Evolutionary conservation across 2,888 invertebrate genomes (phyloP).

Genomic region (Bugula neritina): DNA sequence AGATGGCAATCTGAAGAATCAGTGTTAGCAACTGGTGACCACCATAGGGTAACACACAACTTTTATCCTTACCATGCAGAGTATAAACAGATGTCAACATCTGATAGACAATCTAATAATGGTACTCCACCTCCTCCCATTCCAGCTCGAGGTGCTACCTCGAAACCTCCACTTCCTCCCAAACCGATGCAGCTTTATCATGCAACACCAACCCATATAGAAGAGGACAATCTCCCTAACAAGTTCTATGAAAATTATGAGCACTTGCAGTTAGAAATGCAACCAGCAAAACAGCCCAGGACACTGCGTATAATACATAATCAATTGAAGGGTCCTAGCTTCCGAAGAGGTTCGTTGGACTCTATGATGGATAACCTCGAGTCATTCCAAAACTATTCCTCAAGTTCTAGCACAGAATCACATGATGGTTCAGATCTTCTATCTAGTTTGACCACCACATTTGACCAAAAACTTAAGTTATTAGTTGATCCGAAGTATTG

Average conservation of each 20-base stretch:
- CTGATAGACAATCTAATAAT: background rate
- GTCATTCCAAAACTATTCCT: conserved; percentile 9
- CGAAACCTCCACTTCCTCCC: conserved; percentile 11
- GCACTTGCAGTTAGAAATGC: background rate
- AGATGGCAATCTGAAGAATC: conserved; percentile 24
- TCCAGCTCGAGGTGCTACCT: background rate
- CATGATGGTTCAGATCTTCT: conserved; percentile 46
- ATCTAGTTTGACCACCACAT: conserved; percentile 43
- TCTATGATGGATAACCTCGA: conserved; percentile 23
- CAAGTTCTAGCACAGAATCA: conserved; percentile 34
- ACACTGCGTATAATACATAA: conserved; percentile 11
- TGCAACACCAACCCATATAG: conserved; percentile 6
- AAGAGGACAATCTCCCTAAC: background rate
- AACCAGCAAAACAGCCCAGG: background rate
- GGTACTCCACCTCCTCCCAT: conserved; percentile 18
- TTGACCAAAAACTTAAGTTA: conserved; percentile 46
- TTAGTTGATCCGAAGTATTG: conserved; percentile 41
- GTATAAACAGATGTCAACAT: background rate
- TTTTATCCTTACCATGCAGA: conserved; percentile 10
- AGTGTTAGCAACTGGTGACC: background rate
- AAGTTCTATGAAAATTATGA: conserved; percentile 19
- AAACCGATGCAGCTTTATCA: conserved; percentile 24
- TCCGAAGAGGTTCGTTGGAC: conserved; percentile 15
- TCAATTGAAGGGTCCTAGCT: conserved; percentile 6
- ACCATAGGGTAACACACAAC: background rate